Conservation (phyloP, 2,888 invertebrate genomes). For the Dendrolimus houi region DNA sequence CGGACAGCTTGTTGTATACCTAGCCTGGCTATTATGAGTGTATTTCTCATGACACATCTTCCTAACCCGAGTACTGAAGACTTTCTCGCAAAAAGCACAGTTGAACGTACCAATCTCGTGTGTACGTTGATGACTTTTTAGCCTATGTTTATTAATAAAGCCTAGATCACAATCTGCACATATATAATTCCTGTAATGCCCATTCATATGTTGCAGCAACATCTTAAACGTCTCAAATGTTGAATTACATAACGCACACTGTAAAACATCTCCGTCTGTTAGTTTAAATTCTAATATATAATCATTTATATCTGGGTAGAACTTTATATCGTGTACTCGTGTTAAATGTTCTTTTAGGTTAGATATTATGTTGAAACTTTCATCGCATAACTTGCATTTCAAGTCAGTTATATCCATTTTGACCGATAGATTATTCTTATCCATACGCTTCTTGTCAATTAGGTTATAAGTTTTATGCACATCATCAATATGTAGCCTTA, state of each 20-base stretch:
- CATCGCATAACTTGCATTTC: slow-evolving; percentile 41
- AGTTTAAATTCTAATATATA: slow-evolving; percentile 57
- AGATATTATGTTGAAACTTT: slow-evolving; percentile 26
- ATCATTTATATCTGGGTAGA: slow-evolving; percentile 47
- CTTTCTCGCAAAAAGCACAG: slow-evolving; percentile 53
- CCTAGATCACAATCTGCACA: slow-evolving; percentile 59
- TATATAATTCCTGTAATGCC: slow-evolving; percentile 57
- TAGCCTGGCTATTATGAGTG: slow-evolving; percentile 44
- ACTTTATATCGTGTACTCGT: slow-evolving; percentile 43
- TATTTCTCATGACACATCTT: slow-evolving; percentile 59
- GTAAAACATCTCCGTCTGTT: slow-evolving; percentile 34
- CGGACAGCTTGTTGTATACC: slow-evolving; percentile 55
- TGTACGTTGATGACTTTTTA: slow-evolving; percentile 50
- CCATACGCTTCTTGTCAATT: slow-evolving; percentile 35
- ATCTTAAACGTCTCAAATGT: slow-evolving; percentile 60
- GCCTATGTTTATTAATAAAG: slow-evolving; percentile 51
- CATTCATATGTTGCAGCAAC: slow-evolving; percentile 60
- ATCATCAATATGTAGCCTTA: slow-evolving; percentile 32
- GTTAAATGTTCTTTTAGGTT: slow-evolving; percentile 44
- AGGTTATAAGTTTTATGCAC: slow-evolving; percentile 32
- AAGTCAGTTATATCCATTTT: slow-evolving; percentile 60
- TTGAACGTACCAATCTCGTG: slow-evolving; percentile 51
- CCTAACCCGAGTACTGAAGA: slow-evolving; percentile 45
- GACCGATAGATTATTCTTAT: slow-evolving; percentile 49
- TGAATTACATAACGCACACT: slow-evolving; percentile 51